A percentile compares a stretch with the other conserved stretches of the same genome.
phyloP scores from a whole-genome alignment of 2,888 invertebrate genomes.

The Esperia sulphurella region DNA sequence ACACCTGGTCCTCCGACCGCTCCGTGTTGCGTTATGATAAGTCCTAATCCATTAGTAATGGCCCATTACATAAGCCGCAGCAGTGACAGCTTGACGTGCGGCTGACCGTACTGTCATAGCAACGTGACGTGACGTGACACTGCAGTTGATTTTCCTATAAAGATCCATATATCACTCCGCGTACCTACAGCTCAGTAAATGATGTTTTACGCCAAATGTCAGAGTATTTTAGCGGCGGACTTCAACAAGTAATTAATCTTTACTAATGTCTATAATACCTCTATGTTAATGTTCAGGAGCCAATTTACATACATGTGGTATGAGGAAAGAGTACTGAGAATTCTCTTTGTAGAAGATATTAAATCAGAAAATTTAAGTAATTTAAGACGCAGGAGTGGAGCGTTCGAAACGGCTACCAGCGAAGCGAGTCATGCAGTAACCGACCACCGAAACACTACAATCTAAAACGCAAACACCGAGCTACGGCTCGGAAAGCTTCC shows the following conservation, averaged over 20 bases:
- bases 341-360: too few species aligned
- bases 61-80: background rate
- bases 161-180: background rate
- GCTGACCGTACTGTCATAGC: background rate
- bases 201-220: conserved; percentile 3
- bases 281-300: background rate
- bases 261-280: conserved; percentile 1
- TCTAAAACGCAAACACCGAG: too few species aligned
- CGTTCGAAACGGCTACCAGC: too few species aligned
- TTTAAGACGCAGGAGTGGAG: too few species aligned
- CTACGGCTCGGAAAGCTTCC: too few species aligned
- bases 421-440: too few species aligned
- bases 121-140: background rate
- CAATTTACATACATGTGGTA: background rate
- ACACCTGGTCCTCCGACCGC: too few species aligned
- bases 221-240: conserved; percentile 1
- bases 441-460: too few species aligned
- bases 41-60: too few species aligned
- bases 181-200: background rate
- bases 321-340: background rate
- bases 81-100: background rate
- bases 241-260: conserved; percentile 3
- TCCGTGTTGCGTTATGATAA: too few species aligned
- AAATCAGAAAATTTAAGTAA: too few species aligned
- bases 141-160: background rate